Evolutionary conservation across 2,797 vertebrate species (phyloP).

Genomic region (Pogoniulus pusillus): DNA sequence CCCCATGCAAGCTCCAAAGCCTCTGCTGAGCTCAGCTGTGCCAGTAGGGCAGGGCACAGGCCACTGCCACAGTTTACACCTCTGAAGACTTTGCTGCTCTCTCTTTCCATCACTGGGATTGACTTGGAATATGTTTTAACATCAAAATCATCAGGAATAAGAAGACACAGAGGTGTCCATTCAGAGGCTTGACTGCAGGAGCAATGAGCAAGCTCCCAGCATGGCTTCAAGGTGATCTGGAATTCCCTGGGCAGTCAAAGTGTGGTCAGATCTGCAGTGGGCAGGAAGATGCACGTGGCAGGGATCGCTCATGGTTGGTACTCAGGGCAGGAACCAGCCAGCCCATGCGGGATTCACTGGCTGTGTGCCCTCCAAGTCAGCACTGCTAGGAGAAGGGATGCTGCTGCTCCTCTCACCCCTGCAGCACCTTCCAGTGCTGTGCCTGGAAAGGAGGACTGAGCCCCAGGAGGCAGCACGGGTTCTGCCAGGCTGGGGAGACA

Average conservation of each 20-base stretch:
- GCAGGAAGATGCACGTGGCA: background rate
- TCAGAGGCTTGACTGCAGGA: background rate
- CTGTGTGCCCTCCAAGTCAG: background rate
- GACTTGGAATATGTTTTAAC: background rate
- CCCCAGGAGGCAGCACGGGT: fast-evolving
- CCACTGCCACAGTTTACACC: fast-evolving
- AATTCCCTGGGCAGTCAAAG: fast-evolving
- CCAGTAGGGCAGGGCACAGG: background rate
- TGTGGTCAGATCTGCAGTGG: background rate
- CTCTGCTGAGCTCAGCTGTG: background rate
- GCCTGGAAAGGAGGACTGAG: background rate
- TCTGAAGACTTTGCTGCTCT: background rate
- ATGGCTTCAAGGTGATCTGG: background rate
- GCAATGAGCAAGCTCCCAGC: background rate
- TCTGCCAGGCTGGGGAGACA: background rate
- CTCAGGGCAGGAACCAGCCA: background rate
- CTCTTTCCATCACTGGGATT: background rate
- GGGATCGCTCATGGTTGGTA: fast-evolving
- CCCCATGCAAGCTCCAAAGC: background rate
- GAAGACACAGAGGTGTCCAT: background rate
- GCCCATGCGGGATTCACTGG: fast-evolving
- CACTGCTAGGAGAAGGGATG: background rate
- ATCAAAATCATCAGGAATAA: background rate
- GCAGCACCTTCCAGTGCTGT: fast-evolving
- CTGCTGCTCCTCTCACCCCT: background rate